Base-by-base conservation (phyloP, 2,888 invertebrate species). In the Nebria salina region DNA sequence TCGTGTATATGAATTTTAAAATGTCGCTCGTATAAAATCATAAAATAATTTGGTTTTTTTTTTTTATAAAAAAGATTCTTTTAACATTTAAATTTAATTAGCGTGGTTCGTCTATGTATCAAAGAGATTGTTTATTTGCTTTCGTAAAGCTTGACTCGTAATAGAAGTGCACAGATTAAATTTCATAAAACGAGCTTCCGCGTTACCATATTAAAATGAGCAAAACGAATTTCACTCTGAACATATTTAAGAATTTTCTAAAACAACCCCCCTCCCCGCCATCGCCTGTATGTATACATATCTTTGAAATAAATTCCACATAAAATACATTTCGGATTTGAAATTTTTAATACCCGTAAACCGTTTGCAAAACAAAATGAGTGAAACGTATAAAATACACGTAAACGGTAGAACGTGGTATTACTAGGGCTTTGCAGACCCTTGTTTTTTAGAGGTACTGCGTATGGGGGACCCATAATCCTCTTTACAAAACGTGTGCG, bases 401-500 rank as follows among this genome's bases (percentile, higher is more conserved):
- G 26, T 70, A 70, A 70, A 70, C 66, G 66, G 13, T 66, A 20
- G 66, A 66, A n/a, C 72, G 73, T 64, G 73, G 73, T 65, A 77
- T 78, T 78, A 74, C 43, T 54, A 43, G 26, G 20, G 77, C 74
- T 79, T 79, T 70, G 15, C 25, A 66, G 68, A 78, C 79, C 74
- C 79, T 79, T 79, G 79, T 79, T 70, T 74, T 74, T 74, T 65
- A 79, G 74, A 73, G 72, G 25, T 15, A 8, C 68, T 68, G 2
- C 25, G 15, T 25, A 68, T 15, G 20, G 4, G 43, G 74, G 74
- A 42, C 8, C 20, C 79, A 43, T 79, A 79, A 79, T 79, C 79
- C 79, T 74, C 79, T 79, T 79, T 79, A 42, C 54, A 74, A 79
- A 70, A 79, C 75, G 79, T 79, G 79, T 78, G 75, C 74, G 20